Conservation (phyloP, 2,888 invertebrate genomes). For the Melangyna quadrimaculata region DNA sequence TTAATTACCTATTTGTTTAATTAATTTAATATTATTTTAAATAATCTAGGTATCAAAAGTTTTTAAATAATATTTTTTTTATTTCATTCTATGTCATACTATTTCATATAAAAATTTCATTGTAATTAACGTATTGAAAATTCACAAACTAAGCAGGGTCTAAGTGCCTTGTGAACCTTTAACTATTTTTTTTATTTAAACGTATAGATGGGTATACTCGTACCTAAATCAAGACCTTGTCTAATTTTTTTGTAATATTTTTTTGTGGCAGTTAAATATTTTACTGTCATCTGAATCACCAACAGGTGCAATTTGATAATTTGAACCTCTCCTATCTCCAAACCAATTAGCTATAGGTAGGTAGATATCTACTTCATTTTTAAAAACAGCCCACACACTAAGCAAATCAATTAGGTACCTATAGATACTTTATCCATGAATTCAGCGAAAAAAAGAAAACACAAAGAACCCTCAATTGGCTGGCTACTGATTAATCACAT, state of each 20-base stretch:
- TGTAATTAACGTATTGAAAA: no score
- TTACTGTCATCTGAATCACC: conserved; percentile 30
- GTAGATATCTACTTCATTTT: not conserved
- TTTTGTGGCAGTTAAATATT: conserved; percentile 5
- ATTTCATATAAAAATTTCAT: no score
- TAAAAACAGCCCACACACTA: conserved; percentile 39
- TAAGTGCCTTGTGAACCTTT: not conserved
- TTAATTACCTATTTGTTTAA: no score
- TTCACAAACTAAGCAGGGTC: not conserved
- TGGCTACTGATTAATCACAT: conserved; percentile 56
- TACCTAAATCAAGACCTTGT: not conserved
- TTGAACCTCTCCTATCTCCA: not conserved
- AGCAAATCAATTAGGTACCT: not conserved
- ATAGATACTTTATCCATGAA: not conserved
- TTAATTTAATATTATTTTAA: no score
- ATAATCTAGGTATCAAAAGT: no score
- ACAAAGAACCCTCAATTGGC: conserved; percentile 18
- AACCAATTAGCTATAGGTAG: not conserved
- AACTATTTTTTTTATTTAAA: not conserved
- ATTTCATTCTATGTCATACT: no score
- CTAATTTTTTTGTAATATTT: not conserved
- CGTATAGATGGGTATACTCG: not conserved
- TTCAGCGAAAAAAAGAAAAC: not conserved
- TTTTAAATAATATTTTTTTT: no score
- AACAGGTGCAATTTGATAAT: conserved; percentile 18